Conservation (phyloP, 64 coral and sea anemone species). For the Dendrophyllia cribrosa region DNA sequence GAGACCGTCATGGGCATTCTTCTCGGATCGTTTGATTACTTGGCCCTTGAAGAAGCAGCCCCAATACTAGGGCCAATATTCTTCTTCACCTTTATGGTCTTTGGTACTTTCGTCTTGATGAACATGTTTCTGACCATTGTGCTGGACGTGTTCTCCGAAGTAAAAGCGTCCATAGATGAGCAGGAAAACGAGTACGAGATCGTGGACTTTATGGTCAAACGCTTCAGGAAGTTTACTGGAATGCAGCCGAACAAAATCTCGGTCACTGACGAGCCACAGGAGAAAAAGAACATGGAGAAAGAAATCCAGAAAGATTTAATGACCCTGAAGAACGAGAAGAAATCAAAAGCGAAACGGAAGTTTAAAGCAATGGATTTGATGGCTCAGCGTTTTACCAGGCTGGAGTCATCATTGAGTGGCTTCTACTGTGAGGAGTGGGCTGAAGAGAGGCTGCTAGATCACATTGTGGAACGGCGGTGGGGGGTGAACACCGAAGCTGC, state of each 20-base stretch:
- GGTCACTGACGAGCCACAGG: slow-evolving; percentile 36
- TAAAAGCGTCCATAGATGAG: slow-evolving; percentile 62
- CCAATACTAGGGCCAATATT: slow-evolving; percentile 83
- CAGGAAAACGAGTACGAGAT: slow-evolving; percentile 84
- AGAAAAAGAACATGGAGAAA: slow-evolving; percentile 81
- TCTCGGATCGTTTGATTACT: slow-evolving; percentile 83
- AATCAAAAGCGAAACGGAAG: slow-evolving; percentile 53
- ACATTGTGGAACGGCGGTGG: slow-evolving; percentile 88
- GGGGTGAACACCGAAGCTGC: slow-evolving; percentile 70
- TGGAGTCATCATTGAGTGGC: slow-evolving; percentile 82
- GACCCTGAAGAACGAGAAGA: slow-evolving; percentile 61
- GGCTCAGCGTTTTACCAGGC: slow-evolving; percentile 73
- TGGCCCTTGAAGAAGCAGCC: slow-evolving; percentile 60
- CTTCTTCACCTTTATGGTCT: slow-evolving; percentile 93
- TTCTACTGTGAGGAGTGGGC: slow-evolving; percentile 91
- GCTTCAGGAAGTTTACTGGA: slow-evolving; percentile 81
- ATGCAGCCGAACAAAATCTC: slow-evolving; percentile 80
- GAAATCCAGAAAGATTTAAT: slow-evolving; percentile 64
- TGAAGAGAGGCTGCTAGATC: slow-evolving; percentile 83
- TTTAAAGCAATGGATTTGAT: slow-evolving; percentile 45
- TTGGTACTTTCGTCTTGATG: slow-evolving; percentile 91
- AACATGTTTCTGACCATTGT: slow-evolving; percentile 97
- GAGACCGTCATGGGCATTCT: slow-evolving; percentile 94
- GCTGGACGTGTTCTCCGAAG: slow-evolving; percentile 87
- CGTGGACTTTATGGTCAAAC: slow-evolving; percentile 84